Percentiles rank a stretch among this genome's conserved stretches.
Evolutionary conservation across 2,113 vertebrate species (phyloP).

Genomic region (Saimiri boliviensis): DNA sequence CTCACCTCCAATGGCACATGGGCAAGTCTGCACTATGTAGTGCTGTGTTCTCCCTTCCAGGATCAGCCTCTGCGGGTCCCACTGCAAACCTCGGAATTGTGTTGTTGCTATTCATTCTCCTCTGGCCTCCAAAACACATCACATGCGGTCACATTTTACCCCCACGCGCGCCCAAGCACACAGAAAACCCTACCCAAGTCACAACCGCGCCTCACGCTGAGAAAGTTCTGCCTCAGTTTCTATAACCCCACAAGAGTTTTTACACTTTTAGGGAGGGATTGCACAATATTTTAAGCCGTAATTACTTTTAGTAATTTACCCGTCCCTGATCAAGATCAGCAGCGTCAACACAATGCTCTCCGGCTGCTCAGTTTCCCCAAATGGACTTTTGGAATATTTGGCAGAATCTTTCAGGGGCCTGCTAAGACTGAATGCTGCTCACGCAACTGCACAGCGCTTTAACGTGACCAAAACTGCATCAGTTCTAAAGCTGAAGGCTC

Average conservation of each 20-base stretch:
- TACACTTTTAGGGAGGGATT: neutral
- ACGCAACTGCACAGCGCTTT: neutral
- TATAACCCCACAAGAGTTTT: too few relatives aligned
- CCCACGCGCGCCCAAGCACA: accelerated
- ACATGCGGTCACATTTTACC: neutral
- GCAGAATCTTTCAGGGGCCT: neutral
- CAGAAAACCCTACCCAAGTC: accelerated
- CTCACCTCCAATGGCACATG: neutral
- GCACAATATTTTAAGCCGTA: neutral
- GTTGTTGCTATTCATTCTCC: accelerated
- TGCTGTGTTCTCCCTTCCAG: accelerated
- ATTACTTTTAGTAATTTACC: neutral
- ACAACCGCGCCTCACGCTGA: accelerated
- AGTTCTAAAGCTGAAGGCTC: neutral
- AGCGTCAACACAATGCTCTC: too few relatives aligned
- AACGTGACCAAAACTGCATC: neutral
- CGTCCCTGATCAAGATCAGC: neutral
- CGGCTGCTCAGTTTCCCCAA: neutral
- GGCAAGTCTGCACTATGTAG: neutral
- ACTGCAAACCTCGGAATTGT: accelerated
- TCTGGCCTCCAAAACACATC: neutral
- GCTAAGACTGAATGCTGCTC: neutral
- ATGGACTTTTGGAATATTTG: neutral
- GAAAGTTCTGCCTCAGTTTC: neutral
- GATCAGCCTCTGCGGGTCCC: accelerated